Conservation (phyloP, 92 coral and sea anemone genomes). For the Scolanthus callimorphus region DNA sequence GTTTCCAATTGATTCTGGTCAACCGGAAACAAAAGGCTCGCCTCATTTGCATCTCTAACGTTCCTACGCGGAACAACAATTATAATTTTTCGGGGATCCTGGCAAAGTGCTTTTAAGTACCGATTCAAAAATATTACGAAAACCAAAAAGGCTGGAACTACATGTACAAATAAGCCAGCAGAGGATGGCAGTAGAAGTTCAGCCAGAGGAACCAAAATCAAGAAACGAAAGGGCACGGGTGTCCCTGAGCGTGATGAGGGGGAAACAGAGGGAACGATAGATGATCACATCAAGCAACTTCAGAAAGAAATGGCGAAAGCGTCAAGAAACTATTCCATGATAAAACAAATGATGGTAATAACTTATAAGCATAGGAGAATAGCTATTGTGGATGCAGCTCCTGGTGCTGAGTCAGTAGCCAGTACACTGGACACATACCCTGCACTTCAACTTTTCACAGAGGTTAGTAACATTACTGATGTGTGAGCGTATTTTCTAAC, state of each 20-base stretch:
- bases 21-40: no score
- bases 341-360: slow-evolving; percentile 14
- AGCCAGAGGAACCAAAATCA: background rate
- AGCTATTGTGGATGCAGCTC: background rate
- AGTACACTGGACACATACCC: slow-evolving; percentile 10
- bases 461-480: slow-evolving; percentile 14
- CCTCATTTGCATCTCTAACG: no score
- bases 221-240: slow-evolving; percentile 6
- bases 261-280: slow-evolving; percentile 24
- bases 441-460: slow-evolving; percentile 31
- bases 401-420: slow-evolving; percentile 10
- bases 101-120: slow-evolving; percentile 48
- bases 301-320: slow-evolving; percentile 33
- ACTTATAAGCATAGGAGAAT: slow-evolving; percentile 22
- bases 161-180: background rate
- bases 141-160: slow-evolving; percentile 7
- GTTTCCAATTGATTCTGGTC: no score
- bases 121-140: slow-evolving; percentile 54
- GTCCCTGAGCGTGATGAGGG: slow-evolving; percentile 14
- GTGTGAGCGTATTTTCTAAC: no score
- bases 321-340: slow-evolving; percentile 6
- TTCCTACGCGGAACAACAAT: no score
- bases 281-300: slow-evolving; percentile 13
- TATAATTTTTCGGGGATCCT: slow-evolving; percentile 55
- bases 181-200: background rate